Percentiles rank a stretch among this genome's conserved stretches.
phyloP scores from a whole-genome alignment of 2,888 invertebrate species.

The Plemyria rubiginata region DNA sequence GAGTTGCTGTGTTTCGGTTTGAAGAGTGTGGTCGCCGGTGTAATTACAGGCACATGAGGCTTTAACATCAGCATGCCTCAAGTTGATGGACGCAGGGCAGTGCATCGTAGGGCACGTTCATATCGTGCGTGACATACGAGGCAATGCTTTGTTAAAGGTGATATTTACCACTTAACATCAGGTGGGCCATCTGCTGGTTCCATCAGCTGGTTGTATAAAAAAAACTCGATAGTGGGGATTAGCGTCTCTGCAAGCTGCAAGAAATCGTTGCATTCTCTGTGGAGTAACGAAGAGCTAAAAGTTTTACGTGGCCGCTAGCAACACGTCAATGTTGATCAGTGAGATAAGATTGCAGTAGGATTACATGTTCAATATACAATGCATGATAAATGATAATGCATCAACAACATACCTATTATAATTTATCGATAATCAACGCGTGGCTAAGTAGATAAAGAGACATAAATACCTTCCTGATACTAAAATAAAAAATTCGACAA shows the following conservation, averaged over 20 bases:
- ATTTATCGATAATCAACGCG: not conserved
- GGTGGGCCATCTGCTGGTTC: too few species aligned
- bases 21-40: too few species aligned
- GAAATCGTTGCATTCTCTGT: slow-evolving; percentile 7
- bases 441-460: not conserved
- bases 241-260: slow-evolving; percentile 9
- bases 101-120: too few species aligned
- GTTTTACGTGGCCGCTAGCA: not conserved
- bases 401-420: not conserved
- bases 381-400: not conserved
- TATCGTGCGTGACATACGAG: too few species aligned
- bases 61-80: too few species aligned
- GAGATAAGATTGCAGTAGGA: slow-evolving; percentile 15
- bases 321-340: slow-evolving; percentile 16
- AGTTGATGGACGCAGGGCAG: too few species aligned
- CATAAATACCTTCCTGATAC: not conserved
- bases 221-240: too few species aligned
- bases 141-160: too few species aligned
- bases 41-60: too few species aligned
- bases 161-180: too few species aligned
- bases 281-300: slow-evolving; percentile 13
- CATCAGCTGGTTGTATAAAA: too few species aligned
- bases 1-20: too few species aligned
- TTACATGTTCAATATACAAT: not conserved
- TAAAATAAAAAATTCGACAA: not conserved